Base-by-base conservation (phyloP, 2,888 invertebrate genomes). In the Parelbella ahira region DNA sequence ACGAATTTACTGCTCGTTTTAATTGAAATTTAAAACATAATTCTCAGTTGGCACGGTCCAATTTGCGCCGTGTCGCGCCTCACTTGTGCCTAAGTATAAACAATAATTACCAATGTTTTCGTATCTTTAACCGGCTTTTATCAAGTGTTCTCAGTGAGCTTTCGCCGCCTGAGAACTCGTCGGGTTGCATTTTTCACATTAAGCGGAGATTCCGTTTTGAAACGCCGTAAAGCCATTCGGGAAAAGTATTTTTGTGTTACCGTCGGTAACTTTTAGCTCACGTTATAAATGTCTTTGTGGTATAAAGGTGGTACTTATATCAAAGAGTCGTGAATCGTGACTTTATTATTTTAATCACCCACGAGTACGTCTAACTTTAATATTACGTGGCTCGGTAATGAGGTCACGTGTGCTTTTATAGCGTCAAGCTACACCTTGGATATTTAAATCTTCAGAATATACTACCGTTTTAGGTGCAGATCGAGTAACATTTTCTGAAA, bases 1-100 rank as follows among this genome's bases (percentile, higher is more conserved):
- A 58, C 55, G 57, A 58, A 60, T 63, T 67, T 63, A 56, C 32
- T 34, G 27, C 18, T 27, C 21, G 57, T 60, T 64, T 63, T 65
- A 51, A 68, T 74, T 68, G 60, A 60, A 69, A 66, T 67, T 63
- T 51, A 50, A 65, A 62, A 60, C 69, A 60, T 69, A 69, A 65
- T 62, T 60, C 59, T 56, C 57, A 57, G 63, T 64, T 58, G 58
- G 63, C 62, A 72, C 62, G 65, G 77, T 61, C 57, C 59, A 69
- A 43, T 61, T 72, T 72, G 53, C 15, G 10, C 24, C 44, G 1
- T 5, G 10, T 4, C 20, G 57, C 52, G 53, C 45, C 13, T 5
- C 12, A 25, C 10, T 25, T 11, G 34, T 11, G 33, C 15, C 13
- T 7, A 20, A n/a, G 12, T 47, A 48, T 50, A 51, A 52, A 48